A percentile compares a stretch with the other conserved stretches of the same genome.
Evolutionary conservation across 2,797 vertebrate species (phyloP).

Genomic region (Catostomus latipinnis): DNA sequence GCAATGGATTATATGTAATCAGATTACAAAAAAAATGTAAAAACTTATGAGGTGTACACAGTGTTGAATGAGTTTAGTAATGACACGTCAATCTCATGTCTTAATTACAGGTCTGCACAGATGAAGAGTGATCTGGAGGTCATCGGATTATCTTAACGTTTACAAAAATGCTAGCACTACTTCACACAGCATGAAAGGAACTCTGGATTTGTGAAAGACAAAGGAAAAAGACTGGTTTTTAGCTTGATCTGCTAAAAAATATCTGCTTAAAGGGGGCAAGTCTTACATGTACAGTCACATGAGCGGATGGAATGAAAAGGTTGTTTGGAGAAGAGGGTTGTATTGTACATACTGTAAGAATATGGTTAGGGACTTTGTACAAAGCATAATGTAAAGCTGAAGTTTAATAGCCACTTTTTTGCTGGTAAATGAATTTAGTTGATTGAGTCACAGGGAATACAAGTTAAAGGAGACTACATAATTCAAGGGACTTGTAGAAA

Average conservation of each 20-base stretch:
- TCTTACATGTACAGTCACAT: constrained; percentile 64
- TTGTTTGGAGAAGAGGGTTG: constrained; percentile 37
- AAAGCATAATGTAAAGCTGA: constrained; percentile 84
- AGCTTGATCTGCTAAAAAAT: constrained; percentile 40
- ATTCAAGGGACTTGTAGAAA: constrained; percentile 12
- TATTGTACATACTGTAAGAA: constrained; percentile 84
- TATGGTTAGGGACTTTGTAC: constrained; percentile 78
- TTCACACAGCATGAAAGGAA: constrained; percentile 88
- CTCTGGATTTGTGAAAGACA: constrained; percentile 65
- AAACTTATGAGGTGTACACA: neutral
- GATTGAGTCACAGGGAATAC: constrained; percentile 65
- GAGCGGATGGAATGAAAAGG: constrained; percentile 14
- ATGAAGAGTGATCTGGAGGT: constrained; percentile 89
- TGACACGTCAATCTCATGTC: neutral
- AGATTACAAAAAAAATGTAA: too few relatives aligned
- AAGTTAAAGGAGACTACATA: constrained; percentile 57
- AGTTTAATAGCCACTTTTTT: constrained; percentile 76
- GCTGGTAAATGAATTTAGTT: constrained; percentile 69
- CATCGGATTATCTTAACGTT: constrained; percentile 70
- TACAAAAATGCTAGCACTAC: constrained; percentile 86
- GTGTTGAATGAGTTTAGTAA: constrained; percentile 7
- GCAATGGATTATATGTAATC: too few relatives aligned
- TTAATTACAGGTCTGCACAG: constrained; percentile 91
- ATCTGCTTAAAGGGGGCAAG: constrained; percentile 44
- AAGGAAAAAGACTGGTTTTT: constrained; percentile 8